Percentiles rank a stretch among this genome's conserved stretches.
phyloP scores from a whole-genome alignment of 2,888 invertebrate genomes.

The Exephanes ischioxanthus region DNA sequence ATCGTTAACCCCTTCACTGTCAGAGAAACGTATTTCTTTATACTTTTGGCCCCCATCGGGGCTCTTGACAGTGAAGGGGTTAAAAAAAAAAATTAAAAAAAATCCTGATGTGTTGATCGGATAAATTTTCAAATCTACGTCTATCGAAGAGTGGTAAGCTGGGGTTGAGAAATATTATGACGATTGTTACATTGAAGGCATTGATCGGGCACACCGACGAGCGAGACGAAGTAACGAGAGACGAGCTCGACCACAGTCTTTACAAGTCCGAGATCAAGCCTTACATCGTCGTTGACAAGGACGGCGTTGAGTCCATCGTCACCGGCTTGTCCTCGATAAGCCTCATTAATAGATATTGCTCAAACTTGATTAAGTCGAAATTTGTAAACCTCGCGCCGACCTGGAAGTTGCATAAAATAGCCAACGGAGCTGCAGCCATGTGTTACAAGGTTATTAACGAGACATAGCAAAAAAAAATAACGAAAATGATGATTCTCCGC shows the following conservation, averaged over 20 bases:
- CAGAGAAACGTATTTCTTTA: no score
- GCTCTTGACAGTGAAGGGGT: no score
- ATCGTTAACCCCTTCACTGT: no score
- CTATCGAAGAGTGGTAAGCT: background rate
- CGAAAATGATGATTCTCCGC: background rate
- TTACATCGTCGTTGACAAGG: constrained; percentile 81
- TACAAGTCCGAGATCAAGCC: constrained; percentile 87
- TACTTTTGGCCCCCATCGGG: no score
- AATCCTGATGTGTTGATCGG: no score
- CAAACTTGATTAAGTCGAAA: constrained; percentile 87
- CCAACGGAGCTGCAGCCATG: background rate
- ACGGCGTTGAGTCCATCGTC: constrained; percentile 81
- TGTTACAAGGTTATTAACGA: constrained; percentile 55
- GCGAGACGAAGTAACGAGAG: constrained; percentile 86
- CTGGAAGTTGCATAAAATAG: constrained; percentile 73
- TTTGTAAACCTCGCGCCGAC: constrained; percentile 74
- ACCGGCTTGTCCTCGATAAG: constrained; percentile 88
- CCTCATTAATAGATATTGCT: constrained; percentile 93
- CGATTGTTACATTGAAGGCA: constrained; percentile 81
- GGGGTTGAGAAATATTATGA: constrained; percentile 68
- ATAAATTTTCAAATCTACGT: no score
- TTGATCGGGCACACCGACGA: constrained; percentile 87
- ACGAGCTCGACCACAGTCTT: constrained; percentile 86
- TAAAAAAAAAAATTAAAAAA: no score
- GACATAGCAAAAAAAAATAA: background rate